phyloP scores from a whole-genome alignment of 2,113 vertebrate species.

The Calidris pygmaea region DNA sequence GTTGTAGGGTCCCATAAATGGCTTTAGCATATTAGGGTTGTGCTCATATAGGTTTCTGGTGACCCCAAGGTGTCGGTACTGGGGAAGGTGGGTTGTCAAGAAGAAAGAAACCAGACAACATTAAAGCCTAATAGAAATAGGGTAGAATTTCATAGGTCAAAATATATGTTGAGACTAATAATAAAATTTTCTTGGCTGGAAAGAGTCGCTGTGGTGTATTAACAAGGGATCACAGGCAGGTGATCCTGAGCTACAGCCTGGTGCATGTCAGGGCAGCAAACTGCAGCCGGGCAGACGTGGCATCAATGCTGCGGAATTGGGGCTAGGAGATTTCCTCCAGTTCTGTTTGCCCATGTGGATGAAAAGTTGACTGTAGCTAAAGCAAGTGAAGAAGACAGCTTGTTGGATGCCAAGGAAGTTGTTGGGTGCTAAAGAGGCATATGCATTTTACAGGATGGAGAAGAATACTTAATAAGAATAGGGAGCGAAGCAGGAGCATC shows the following conservation, averaged over 20 bases:
- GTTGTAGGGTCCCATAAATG: not conserved
- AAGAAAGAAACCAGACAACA: not conserved
- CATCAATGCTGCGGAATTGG: not conserved
- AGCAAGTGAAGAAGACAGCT: not conserved
- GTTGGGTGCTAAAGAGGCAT: not conserved
- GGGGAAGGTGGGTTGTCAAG: not conserved
- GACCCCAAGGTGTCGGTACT: not conserved
- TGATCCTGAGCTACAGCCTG: not conserved
- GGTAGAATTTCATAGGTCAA: not conserved
- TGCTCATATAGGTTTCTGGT: not conserved
- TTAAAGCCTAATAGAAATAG: not conserved
- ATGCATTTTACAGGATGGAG: not conserved
- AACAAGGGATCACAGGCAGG: rapidly evolving
- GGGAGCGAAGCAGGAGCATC: not conserved
- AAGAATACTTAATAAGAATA: not conserved
- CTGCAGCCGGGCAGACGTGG: not conserved
- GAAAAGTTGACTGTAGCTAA: not conserved
- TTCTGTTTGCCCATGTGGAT: not conserved
- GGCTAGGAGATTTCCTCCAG: not conserved
- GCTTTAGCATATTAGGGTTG: not conserved
- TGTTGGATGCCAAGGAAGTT: not conserved
- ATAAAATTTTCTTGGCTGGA: not conserved
- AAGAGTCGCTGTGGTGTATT: not conserved
- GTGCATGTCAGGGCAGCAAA: not conserved
- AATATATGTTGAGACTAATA: not conserved